phyloP scores from a whole-genome alignment of 2,113 vertebrate genomes.

The Isichthys henryi region DNA sequence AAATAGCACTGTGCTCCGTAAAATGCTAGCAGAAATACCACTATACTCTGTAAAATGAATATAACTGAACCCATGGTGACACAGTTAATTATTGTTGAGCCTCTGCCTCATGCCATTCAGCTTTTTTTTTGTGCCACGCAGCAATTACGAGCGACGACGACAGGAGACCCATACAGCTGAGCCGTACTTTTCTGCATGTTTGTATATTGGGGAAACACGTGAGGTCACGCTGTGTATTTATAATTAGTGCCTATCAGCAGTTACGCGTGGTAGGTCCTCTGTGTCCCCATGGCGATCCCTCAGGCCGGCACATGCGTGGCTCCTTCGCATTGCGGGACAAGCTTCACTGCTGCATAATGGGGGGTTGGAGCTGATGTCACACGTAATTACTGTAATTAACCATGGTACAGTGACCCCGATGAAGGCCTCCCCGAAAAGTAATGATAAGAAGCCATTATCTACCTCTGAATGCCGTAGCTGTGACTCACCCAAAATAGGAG shows the following conservation, averaged over 20 bases:
- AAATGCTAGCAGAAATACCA: neutral
- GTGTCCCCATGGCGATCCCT: neutral
- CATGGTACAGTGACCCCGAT: neutral
- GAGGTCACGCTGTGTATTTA: neutral
- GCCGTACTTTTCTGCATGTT: neutral
- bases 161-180: neutral
- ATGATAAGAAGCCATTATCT: conserved; percentile 8
- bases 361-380: neutral
- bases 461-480: neutral
- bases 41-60: neutral
- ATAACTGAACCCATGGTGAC: neutral
- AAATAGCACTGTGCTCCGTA: neutral
- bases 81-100: neutral
- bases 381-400: conserved; percentile 3
- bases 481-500: neutral
- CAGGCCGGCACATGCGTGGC: neutral
- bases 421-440: neutral
- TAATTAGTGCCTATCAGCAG: neutral
- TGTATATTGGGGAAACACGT: neutral
- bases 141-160: neutral
- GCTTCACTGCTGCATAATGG: neutral
- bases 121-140: neutral
- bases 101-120: neutral
- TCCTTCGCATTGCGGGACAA: neutral
- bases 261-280: neutral